These are phyloP conservation scores for Drosophila nigromelanica DNA, from an alignment of 1,140 invertebrate genomes.

Conservation along the genomic window DNA sequence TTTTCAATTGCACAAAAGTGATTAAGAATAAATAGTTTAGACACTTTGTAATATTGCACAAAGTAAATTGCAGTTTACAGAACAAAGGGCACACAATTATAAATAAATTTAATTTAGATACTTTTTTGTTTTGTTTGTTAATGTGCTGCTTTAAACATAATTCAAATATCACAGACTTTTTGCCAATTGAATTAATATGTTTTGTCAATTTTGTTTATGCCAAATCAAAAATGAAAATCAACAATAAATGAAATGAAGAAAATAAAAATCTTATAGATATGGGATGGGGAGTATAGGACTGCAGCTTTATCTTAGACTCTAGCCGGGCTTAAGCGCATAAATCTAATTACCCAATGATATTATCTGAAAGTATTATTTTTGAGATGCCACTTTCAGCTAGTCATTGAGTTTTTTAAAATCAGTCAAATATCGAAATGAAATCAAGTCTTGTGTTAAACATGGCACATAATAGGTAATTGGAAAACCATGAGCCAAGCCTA, in stretches of 20 bases:
- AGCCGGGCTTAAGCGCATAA: conserved; percentile 43
- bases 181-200: conserved; percentile 76
- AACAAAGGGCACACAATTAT: conserved; percentile 55
- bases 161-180: conserved; percentile 81
- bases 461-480: conserved; percentile 70
- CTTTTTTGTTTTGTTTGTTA: conserved; percentile 28
- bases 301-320: conserved; percentile 26
- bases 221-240: conserved; percentile 27
- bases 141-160: conserved; percentile 60
- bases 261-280: conserved; percentile 18
- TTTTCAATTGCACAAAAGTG: conserved; percentile 62
- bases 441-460: conserved; percentile 73
- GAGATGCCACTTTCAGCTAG: conserved; percentile 17
- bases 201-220: conserved; percentile 67
- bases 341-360: conserved; percentile 35
- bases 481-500: conserved; percentile 70
- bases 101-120: conserved; percentile 65
- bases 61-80: conserved; percentile 53
- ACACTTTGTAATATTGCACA: conserved; percentile 71
- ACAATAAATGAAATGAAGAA: conserved; percentile 15
- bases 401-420: conserved; percentile 51
- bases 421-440: conserved; percentile 72
- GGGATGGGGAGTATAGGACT: neutral
- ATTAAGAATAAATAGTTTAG: conserved; percentile 54
- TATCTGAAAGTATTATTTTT: conserved; percentile 2